phyloP scores from a whole-genome alignment of 2,888 invertebrate genomes.

The Drosophila pegasa region DNA sequence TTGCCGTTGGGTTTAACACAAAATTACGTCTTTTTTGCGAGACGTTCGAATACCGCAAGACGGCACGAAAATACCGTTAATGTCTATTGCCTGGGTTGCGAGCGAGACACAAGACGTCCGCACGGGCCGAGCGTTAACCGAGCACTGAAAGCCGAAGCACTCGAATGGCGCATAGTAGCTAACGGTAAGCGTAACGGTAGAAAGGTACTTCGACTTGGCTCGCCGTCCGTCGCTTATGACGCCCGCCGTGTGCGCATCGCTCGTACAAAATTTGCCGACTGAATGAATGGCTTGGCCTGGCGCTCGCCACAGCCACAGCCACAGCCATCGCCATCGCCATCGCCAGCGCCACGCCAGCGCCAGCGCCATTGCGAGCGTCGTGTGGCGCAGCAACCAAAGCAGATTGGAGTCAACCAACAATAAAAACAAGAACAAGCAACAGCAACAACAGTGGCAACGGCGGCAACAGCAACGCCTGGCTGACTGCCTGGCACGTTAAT shows the following conservation, averaged over 20 bases:
- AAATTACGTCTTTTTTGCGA: constrained; percentile 58
- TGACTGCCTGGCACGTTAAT: constrained; percentile 77
- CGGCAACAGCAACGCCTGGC: constrained; percentile 72
- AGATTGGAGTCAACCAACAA: constrained; percentile 82
- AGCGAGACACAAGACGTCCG: constrained; percentile 44
- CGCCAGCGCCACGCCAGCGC: constrained; percentile 37
- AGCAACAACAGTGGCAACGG: constrained; percentile 45
- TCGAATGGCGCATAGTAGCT: constrained; percentile 38
- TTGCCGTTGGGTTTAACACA: constrained; percentile 34
- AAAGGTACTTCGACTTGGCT: constrained; percentile 58
- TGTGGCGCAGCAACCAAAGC: constrained; percentile 80
- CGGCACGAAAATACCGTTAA: not conserved
- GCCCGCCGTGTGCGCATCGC: constrained; percentile 55
- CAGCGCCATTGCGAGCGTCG: constrained; percentile 53
- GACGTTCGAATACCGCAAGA: constrained; percentile 4
- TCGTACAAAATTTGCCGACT: constrained; percentile 74
- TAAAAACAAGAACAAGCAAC: constrained; percentile 73
- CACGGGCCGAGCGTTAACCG: constrained; percentile 60
- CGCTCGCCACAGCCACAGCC: constrained; percentile 25
- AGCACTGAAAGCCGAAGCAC: constrained; percentile 50
- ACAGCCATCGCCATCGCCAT: constrained; percentile 35
- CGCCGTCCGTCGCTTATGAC: constrained; percentile 41
- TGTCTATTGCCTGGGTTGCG: not conserved
- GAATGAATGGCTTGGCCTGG: constrained; percentile 63
- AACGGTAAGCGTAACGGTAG: constrained; percentile 57